phyloP scores from a whole-genome alignment of 1,140 invertebrate species.

The Schlechtendalia chinensis region DNA sequence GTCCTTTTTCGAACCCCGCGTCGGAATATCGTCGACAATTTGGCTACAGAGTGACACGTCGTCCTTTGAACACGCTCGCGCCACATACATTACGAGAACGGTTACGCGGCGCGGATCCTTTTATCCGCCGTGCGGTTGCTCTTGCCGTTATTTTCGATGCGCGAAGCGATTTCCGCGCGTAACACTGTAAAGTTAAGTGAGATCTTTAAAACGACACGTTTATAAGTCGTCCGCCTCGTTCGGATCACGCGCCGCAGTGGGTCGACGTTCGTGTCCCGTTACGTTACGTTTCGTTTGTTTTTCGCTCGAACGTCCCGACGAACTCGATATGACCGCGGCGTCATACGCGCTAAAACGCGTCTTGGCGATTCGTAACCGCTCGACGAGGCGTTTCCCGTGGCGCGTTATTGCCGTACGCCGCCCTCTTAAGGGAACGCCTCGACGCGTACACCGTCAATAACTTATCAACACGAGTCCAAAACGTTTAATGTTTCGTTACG shows the following conservation, averaged over 20 bases:
- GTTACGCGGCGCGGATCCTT: too few relatives aligned
- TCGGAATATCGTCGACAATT: slow-evolving; percentile 48
- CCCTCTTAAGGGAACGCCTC: slow-evolving; percentile 19
- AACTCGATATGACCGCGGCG: not conserved
- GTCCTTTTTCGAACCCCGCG: slow-evolving; percentile 25
- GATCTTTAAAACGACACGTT: too few relatives aligned
- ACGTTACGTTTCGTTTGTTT: too few relatives aligned
- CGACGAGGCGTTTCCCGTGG: slow-evolving; percentile 21
- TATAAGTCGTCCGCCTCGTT: not conserved
- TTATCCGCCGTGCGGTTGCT: too few relatives aligned
- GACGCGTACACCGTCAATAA: not conserved
- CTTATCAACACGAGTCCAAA: not conserved
- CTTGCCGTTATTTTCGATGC: not conserved
- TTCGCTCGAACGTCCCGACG: not conserved
- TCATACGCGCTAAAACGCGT: too few relatives aligned
- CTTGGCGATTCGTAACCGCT: too few relatives aligned
- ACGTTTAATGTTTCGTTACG: not conserved
- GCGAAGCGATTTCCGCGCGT: not conserved
- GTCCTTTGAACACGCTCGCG: slow-evolving; percentile 41
- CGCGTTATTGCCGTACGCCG: slow-evolving; percentile 25
- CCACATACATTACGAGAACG: slow-evolving; percentile 30
- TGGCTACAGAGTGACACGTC: slow-evolving; percentile 38
- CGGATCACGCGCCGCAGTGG: too few relatives aligned
- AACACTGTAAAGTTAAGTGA: too few relatives aligned
- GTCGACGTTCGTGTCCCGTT: too few relatives aligned